Evolutionary conservation across 2,113 vertebrate genomes (phyloP), one percentile per base, ranked within the genome.

Genomic region (Corydoras maculifer): DNA sequence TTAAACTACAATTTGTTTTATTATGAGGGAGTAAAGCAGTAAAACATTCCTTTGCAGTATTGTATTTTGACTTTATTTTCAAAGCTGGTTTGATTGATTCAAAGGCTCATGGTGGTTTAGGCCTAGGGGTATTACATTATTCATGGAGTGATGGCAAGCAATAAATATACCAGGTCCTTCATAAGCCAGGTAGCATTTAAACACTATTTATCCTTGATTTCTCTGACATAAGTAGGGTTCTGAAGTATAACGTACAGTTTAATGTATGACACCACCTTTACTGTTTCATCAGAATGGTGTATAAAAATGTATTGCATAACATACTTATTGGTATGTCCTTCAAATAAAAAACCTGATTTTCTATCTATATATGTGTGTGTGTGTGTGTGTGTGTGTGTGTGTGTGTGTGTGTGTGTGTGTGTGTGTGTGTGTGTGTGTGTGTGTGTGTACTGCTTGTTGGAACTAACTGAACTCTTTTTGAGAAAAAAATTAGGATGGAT

Each of bases 91-190:
- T 68, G 54, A 68, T 30, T 57, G 65, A 67, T 57, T 15, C 62
- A 43, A 72, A 64, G 66, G 60, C 64, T 48, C n/a, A 10, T 73
- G 80, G 55, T 64, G 35, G 75, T 73, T 43, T 11, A 74, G 73
- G 73, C 80, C 73, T 67, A 8, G n/a, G 57, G 58, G 79, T 60
- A 73, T 77, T 84, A 62, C 82, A 84, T 84, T 76, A 84, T 82
- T 86, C 80, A 84, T 82, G 49, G 75, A 77, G 49, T 64, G 77
- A 75, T 18, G 59, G 50, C 13, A 0, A 50, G 63, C 58, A 57
- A 58, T 62, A 65, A 70, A 58, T 29, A 51, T 61, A 30, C 31
- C 12, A 49, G 8, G 9, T n/a, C 49, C 51, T 53, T 55, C 32
- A 67, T 67, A 67, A 67, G 53, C 30, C 65, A 67, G 51, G 51